Evolutionary conservation across 1,140 invertebrate species (phyloP), one percentile per base, ranked within the genome.

Genomic region (Ooceraea biroi): DNA sequence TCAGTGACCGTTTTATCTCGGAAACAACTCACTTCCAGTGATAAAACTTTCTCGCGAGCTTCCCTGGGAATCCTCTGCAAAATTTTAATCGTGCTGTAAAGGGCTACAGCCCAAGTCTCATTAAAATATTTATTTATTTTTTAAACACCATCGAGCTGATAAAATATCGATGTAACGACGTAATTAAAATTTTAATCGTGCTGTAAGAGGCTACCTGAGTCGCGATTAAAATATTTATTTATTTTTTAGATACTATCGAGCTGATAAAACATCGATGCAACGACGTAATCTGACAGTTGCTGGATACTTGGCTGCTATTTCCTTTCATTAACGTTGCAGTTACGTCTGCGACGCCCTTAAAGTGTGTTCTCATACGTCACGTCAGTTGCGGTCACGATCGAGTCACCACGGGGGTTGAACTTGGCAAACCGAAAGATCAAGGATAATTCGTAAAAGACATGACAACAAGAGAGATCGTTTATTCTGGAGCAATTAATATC

Each of bases 341-440:
- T 55, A 55, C 46, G 41, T 36, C 46, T 11, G 57, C 5, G 11
- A 4, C 36, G 44, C 73, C 60, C 60, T 76, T 76, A 58, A 19
- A 77, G 50, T 0, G 12, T 27, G 19, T 25, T 66, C 36, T 36
- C 19, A 19, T 76, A 58, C 60, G 61, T 77, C 61, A 52, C 8
- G 36, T 65, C n/a, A 65, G 7, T 77, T 66, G 60, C 12, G 19
- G 14, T 52, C 30, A 52, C 52, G 11, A 77, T 66, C 74, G 14
- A 66, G 10, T 5, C 74, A 52, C 46, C 12, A 25, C 44, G 22
- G 74, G 60, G 30, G 61, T 19, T 66, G 19, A 12, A 44, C 10
- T 55, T 10, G n/a, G 19, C 12, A 65, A 36, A 44, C 19, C 19
- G 14, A 77, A 77, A 77, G 14, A 77, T 77, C n/a, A 30, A 41